Evolutionary conservation across 2,113 vertebrate genomes (phyloP), one percentile per base, ranked within the genome.

Genomic region (Oreotragus oreotragus): DNA sequence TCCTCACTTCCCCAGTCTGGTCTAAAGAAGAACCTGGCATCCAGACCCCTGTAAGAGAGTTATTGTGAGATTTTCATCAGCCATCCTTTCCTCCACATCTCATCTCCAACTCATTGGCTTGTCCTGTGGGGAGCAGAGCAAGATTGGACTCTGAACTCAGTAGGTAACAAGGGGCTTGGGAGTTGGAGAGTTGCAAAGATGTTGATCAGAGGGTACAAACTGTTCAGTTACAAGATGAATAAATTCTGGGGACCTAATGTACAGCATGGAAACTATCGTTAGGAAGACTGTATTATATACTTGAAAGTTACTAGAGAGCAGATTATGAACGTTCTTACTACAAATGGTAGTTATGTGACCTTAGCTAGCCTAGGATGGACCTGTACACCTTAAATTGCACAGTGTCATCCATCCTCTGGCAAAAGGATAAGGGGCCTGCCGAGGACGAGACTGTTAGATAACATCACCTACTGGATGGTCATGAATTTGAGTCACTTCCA

Each of bases 61-160:
- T 43, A 14, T 1, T 25, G 13, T 76, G 70, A 7, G 5, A 43
- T 27, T 70, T 23, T 25, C 21, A 43, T 76, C 70, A 25, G 70
- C 70, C 36, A 25, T 76, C 6, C 70, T 76, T 43, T 39, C 70
- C 36, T 43, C 23, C 21, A 39, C 66, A 23, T 19, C 21, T 73
- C 19, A 28, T 25, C 66, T 73, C 23, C 23, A 7, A 14, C 23
- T 43, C 36, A 14, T 7, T 14, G 70, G 36, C 12, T 43, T 76
- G 36, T 43, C n/a, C 19, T 23, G 5, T 0, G 0, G n/a, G n/a
- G n/a, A 39, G 19, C n/a, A 70, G 19, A 70, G 66, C 9, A 3
- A 70, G n/a, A 70, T 1, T 70, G 66, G 66, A 70, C n/a, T 70
- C 62, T 39, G 19, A 19, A 39, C 66, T 70, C 36, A 0, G 23